Percentiles rank a stretch among this genome's conserved stretches.
phyloP scores from a whole-genome alignment of 1,140 invertebrate species.

The Polypedilum pembai region DNA sequence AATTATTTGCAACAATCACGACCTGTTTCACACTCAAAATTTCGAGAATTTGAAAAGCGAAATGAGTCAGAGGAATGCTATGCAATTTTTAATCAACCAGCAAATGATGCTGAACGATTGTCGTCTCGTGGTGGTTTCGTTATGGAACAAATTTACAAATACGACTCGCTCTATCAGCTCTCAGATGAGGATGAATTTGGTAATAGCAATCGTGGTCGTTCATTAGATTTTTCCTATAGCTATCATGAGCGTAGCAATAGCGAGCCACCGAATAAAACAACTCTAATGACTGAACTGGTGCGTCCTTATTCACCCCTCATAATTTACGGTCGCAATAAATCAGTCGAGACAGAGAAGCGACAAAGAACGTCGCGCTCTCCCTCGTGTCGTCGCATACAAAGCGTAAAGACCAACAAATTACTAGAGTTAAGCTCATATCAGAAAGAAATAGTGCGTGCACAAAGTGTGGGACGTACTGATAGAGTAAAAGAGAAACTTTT shows the following conservation, averaged over 20 bases:
- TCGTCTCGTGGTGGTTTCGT: constrained; percentile 32
- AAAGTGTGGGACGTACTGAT: constrained; percentile 54
- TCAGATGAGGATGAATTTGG: constrained; percentile 35
- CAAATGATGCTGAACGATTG: not conserved
- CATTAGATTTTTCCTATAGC: constrained; percentile 40
- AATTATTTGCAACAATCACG: constrained; percentile 59
- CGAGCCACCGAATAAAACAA: constrained; percentile 29
- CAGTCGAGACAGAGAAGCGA: constrained; percentile 29
- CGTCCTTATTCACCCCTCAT: not conserved
- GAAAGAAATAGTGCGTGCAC: constrained; percentile 48
- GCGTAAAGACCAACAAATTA: constrained; percentile 38
- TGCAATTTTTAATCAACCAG: constrained; percentile 1
- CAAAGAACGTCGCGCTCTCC: constrained; percentile 49
- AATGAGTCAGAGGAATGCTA: not conserved
- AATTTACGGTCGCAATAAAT: constrained; percentile 36
- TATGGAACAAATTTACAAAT: constrained; percentile 43
- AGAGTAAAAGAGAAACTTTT: constrained; percentile 37
- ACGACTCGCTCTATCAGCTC: constrained; percentile 39
- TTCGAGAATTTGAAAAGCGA: constrained; percentile 37
- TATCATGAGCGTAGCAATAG: constrained; percentile 36
- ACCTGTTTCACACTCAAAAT: constrained; percentile 63
- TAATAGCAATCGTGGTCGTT: constrained; percentile 35
- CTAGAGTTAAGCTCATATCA: constrained; percentile 37
- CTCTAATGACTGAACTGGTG: constrained; percentile 12
- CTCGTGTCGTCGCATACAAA: constrained; percentile 55